Evolutionary conservation across 2,113 vertebrate species (phyloP).

Genomic region (Trogon melanurus): DNA sequence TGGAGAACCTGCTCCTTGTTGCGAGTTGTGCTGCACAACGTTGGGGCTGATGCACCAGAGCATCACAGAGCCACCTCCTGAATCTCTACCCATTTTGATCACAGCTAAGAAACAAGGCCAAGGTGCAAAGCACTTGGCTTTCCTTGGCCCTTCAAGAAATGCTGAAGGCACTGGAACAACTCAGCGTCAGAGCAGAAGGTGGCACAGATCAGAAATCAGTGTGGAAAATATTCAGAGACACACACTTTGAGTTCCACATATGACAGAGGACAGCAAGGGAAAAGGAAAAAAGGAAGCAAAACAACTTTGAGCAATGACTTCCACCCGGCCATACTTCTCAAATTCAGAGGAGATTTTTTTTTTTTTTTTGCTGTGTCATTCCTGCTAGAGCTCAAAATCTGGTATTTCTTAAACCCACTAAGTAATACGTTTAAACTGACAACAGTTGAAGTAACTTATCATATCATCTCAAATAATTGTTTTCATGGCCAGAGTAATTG

Average conservation of each 20-base stretch:
- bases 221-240: background rate
- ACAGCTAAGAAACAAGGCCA: background rate
- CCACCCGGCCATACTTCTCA: background rate
- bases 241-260: too few relatives aligned
- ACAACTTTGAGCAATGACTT: background rate
- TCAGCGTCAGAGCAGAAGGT: background rate
- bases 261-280: background rate
- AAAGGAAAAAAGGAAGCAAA: background rate
- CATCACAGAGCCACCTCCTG: background rate
- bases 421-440: background rate
- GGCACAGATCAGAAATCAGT: fast-evolving
- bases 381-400: background rate
- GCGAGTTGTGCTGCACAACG: fast-evolving
- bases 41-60: background rate
- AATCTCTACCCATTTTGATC: background rate
- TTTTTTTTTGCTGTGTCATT: background rate
- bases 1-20: background rate
- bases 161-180: background rate
- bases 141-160: background rate
- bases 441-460: background rate
- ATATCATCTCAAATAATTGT: background rate
- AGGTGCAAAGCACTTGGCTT: background rate
- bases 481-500: background rate
- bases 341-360: background rate
- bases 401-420: background rate